Base-by-base conservation (phyloP, 2,113 vertebrate genomes). In the Phyllostomus discolor region DNA sequence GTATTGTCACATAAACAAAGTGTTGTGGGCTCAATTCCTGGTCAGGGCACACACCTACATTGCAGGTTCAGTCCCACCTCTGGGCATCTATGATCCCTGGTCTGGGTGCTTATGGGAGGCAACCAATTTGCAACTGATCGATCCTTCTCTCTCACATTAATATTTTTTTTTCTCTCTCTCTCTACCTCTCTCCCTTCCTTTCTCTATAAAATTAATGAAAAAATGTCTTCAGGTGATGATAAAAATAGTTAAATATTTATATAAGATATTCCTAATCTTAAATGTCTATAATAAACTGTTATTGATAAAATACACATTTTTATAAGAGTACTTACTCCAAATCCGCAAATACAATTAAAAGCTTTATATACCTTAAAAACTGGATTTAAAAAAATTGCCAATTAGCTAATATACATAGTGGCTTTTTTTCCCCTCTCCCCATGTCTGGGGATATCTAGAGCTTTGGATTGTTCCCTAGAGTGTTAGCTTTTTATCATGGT, bases 161-260 rank as follows among this genome's bases (percentile, higher is more conserved):
- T 62, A 28, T 62, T 31, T 64, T 7, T 64, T 7, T 26, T 11
- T 64, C 62, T 64, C 59, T 62, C 48, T 50, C 19, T 57, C 59
- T 10, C 59, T 62, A 28, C 59, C 24, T 62, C 26, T 62, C 5
- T 54, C 59, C 59, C 59, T 62, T 62, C 26, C 26, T 62, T 26
- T 62, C 62, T 64, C 62, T 64, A 28, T 64, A 64, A 64, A 64
- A 64, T 15, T 28, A 64, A 64, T 31, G 59, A 62, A 62, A 64
- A 64, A 64, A 31, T 62, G 28, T 31, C 11, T 11, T 64, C 12
- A 31, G 62, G 62, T 64, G 28, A 28, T 1, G 12, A 62, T 28
- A 11, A 62, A 62, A 62, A 24, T 10, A 91, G 7, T 79, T 48
- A 92, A 91, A 83, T 50, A 38, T 59, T 88, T 92, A 50, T 66